Percentiles rank a stretch among this genome's conserved stretches.
Evolutionary conservation across 2,888 invertebrate genomes (phyloP).

Genomic region (Hyles lineata): DNA sequence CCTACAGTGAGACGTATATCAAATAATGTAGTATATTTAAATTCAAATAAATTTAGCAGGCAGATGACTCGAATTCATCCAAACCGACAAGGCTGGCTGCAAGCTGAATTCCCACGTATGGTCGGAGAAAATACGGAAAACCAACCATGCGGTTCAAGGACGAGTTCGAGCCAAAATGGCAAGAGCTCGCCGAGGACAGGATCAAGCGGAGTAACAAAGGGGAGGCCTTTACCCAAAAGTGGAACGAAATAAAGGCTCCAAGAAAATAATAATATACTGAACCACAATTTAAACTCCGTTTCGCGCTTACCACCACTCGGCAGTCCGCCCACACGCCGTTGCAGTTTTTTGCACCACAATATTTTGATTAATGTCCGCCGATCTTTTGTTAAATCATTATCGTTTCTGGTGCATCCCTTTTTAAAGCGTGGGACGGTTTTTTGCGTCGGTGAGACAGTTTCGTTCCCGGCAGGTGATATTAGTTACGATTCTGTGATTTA

Average conservation of each 20-base stretch:
- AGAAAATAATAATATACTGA: neutral
- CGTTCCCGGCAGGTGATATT: neutral
- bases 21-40: too few species aligned
- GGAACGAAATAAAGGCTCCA: neutral
- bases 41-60: too few species aligned
- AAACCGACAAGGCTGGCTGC: too few species aligned
- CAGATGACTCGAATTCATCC: too few species aligned
- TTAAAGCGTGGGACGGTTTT: slow-evolving; percentile 37
- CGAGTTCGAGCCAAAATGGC: too few species aligned
- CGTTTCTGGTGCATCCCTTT: slow-evolving; percentile 71
- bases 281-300: neutral
- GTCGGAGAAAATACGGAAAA: too few species aligned
- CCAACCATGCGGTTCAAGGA: too few species aligned
- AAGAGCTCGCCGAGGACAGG: too few species aligned
- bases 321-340: slow-evolving; percentile 23
- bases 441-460: slow-evolving; percentile 13
- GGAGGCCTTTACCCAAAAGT: neutral
- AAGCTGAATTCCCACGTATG: too few species aligned
- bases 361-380: slow-evolving; percentile 73
- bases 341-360: slow-evolving; percentile 41
- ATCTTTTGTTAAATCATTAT: slow-evolving; percentile 63
- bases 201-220: too few species aligned
- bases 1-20: too few species aligned
- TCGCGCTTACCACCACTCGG: slow-evolving; percentile 5
- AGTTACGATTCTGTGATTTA: slow-evolving; percentile 9